Percentiles rank a stretch among this genome's conserved stretches.
These are phyloP conservation scores for Epinephelus fuscoguttatus DNA, from an alignment of 2,113 vertebrate species.

Conservation along the genomic window DNA sequence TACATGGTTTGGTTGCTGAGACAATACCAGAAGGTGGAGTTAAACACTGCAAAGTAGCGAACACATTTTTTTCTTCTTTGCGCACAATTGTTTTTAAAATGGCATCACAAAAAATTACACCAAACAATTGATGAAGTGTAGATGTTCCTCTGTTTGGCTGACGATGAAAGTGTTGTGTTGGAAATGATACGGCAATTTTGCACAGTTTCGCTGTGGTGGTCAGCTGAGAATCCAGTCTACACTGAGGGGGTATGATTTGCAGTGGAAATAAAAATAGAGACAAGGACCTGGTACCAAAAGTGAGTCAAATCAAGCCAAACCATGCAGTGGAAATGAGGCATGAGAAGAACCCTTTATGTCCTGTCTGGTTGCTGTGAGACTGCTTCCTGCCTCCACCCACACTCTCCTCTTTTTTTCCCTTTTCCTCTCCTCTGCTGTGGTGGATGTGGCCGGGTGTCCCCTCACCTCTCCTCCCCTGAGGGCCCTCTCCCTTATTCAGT, in stretches of 20 bases:
- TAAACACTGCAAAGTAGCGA: no score
- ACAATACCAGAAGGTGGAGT: no score
- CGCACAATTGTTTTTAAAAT: neutral
- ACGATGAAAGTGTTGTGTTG: neutral
- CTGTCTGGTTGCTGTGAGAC: conserved; percentile 24
- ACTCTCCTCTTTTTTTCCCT: conserved; percentile 26
- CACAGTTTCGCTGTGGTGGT: no score
- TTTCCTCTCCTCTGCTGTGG: conserved; percentile 56
- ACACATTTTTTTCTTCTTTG: neutral
- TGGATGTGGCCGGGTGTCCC: conserved; percentile 64
- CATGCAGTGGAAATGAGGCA: neutral
- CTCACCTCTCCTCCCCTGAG: conserved; percentile 71
- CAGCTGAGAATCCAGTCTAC: no score
- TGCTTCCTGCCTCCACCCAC: conserved; percentile 59
- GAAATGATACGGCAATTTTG: neutral
- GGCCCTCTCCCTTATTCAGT: conserved; percentile 68
- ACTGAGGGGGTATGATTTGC: no score
- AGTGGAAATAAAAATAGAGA: neutral
- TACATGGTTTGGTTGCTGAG: neutral
- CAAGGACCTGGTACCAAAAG: neutral
- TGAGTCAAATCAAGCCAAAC: no score
- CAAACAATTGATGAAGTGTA: neutral
- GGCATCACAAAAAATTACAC: neutral
- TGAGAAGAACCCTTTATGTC: conserved; percentile 28
- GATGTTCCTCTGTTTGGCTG: neutral